These are phyloP conservation scores for Pristionchus arcanus DNA, from an alignment of 2,888 invertebrate species.

Conservation along the genomic window DNA sequence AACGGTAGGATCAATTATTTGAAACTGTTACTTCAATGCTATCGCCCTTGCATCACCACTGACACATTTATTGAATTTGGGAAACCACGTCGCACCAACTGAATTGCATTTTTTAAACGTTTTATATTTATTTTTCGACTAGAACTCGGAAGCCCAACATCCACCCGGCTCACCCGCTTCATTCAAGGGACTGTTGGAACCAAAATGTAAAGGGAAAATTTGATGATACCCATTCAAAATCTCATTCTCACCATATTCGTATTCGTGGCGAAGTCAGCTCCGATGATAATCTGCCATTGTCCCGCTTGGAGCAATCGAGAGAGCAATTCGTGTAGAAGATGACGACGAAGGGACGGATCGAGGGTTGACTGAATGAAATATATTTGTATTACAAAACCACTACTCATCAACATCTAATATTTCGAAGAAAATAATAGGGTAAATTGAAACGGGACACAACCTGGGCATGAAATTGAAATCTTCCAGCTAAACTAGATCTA, in stretches of 20 bases:
- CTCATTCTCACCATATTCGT: conserved; percentile 21
- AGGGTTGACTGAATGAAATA: neutral
- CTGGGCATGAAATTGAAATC: neutral
- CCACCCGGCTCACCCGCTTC: too few relatives aligned
- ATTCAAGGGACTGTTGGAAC: too few relatives aligned
- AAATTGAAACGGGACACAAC: neutral
- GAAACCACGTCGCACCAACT: too few relatives aligned
- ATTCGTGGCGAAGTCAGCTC: neutral
- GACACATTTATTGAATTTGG: too few relatives aligned
- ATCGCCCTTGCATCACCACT: neutral
- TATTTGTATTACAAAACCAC: neutral
- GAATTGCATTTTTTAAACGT: too few relatives aligned
- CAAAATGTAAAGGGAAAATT: too few relatives aligned
- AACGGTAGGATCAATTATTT: too few relatives aligned
- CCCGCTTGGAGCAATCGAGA: conserved; percentile 30
- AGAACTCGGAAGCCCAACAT: too few relatives aligned
- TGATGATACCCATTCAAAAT: too few relatives aligned
- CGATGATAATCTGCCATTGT: conserved; percentile 52
- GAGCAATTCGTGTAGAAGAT: conserved; percentile 26
- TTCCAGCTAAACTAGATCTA: neutral
- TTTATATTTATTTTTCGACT: too few relatives aligned
- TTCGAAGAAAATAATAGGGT: neutral
- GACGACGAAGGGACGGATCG: conserved; percentile 46
- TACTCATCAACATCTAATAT: neutral
- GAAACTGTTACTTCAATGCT: too few relatives aligned